Evolutionary conservation across 2,888 invertebrate species (phyloP).

Genomic region (Allophyes oxyacanthae): DNA sequence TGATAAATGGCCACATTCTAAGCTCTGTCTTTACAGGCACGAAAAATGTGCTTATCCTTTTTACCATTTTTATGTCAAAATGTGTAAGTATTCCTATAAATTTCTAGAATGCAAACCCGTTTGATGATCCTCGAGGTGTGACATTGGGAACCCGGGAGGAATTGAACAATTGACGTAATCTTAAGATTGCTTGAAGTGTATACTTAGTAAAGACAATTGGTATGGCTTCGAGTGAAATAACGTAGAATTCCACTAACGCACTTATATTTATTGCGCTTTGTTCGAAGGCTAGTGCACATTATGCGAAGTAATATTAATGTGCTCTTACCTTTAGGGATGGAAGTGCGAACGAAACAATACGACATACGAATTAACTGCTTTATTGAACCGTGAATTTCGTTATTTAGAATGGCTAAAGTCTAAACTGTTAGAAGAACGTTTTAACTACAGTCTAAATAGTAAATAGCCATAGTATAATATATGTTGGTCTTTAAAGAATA

Average conservation of each 20-base stretch:
- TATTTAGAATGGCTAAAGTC: conserved; percentile 29
- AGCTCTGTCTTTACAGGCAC: neutral
- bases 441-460: neutral
- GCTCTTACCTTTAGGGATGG: conserved; percentile 8
- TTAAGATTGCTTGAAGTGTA: too few relatives aligned
- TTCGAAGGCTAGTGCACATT: conserved; percentile 13
- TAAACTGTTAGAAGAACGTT: conserved; percentile 18
- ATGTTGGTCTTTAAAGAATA: conserved; percentile 8
- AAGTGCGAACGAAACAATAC: conserved; percentile 21
- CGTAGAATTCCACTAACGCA: conserved; percentile 9
- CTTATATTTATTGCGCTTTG: conserved; percentile 18
- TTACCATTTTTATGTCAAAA: too few relatives aligned
- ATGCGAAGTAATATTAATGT: neutral
- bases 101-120: too few relatives aligned
- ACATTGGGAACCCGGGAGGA: too few relatives aligned
- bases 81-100: too few relatives aligned
- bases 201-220: neutral
- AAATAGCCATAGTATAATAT: conserved; percentile 11
- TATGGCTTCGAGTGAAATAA: conserved; percentile 1
- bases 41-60: too few relatives aligned
- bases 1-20: conserved; percentile 6
- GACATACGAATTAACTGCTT: conserved; percentile 17
- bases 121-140: too few relatives aligned
- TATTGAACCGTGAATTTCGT: conserved; percentile 30
- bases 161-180: too few relatives aligned